Percentiles rank a stretch among this genome's conserved stretches.
phyloP scores from a whole-genome alignment of 2,113 vertebrate genomes.

The Strix aluco region DNA sequence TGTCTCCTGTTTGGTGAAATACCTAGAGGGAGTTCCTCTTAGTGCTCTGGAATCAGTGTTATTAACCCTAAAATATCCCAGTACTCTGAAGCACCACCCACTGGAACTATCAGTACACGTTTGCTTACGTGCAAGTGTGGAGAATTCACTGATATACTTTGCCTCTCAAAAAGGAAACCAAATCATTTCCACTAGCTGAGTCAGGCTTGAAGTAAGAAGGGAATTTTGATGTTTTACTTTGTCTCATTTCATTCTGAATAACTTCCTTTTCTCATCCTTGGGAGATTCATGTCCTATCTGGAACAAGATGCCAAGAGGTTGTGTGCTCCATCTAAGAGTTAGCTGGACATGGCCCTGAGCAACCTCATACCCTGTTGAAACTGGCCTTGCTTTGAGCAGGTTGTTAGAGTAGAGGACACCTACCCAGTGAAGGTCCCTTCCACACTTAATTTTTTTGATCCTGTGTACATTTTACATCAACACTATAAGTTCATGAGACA shows the following conservation, averaged over 20 bases:
- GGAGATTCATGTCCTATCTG: background rate
- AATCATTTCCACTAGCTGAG: background rate
- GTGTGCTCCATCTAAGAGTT: background rate
- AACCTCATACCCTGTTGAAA: background rate
- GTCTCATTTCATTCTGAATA: background rate
- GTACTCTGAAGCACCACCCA: background rate
- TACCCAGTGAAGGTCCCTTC: background rate
- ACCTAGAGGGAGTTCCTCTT: background rate
- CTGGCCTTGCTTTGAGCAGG: background rate
- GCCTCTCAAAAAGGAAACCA: background rate
- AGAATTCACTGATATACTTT: background rate
- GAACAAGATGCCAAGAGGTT: background rate
- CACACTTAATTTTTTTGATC: background rate
- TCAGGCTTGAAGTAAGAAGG: background rate
- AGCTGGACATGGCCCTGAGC: background rate
- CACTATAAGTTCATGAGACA: background rate
- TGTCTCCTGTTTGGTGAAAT: background rate
- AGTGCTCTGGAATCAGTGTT: background rate
- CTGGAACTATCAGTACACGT: background rate
- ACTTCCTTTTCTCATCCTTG: background rate
- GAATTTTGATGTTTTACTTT: background rate
- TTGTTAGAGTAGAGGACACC: background rate
- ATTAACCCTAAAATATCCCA: background rate
- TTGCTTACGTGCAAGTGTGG: accelerated
- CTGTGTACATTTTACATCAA: background rate